These are phyloP conservation scores for Herpetotheres cachinnans DNA, from an alignment of 2,113 vertebrate species.

Conservation along the genomic window DNA sequence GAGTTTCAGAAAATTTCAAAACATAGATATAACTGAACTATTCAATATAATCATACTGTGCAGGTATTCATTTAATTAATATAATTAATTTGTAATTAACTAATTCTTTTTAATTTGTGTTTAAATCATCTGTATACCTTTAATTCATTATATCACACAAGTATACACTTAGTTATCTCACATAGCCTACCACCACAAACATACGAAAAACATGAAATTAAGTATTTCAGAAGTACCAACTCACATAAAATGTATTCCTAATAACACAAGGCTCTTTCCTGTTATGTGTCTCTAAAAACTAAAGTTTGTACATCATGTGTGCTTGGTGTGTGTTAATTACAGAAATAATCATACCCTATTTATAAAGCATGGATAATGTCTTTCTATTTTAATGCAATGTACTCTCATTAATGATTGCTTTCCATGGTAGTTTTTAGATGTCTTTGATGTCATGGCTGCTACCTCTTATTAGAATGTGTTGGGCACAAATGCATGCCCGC, in stretches of 20 bases:
- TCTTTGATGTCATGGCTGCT: not conserved
- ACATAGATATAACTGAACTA: not conserved
- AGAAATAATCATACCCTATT: not conserved
- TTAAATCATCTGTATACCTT: not conserved
- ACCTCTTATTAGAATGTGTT: not conserved
- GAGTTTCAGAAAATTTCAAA: not conserved
- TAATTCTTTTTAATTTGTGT: not conserved
- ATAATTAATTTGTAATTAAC: not conserved
- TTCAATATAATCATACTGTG: not conserved
- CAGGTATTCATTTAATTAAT: not conserved
- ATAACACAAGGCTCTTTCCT: not conserved
- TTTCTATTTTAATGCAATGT: not conserved
- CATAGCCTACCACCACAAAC: not conserved
- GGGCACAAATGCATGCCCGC: not conserved
- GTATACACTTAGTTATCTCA: not conserved
- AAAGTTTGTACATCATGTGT: not conserved
- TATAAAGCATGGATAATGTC: not conserved
- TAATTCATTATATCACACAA: not conserved
- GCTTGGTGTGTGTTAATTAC: not conserved
- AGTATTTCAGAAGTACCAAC: not conserved
- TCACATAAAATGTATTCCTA: not conserved
- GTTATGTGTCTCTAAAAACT: not conserved
- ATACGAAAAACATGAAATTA: not conserved
- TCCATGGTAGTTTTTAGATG: not conserved
- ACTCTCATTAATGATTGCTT: not conserved